Base-by-base conservation (phyloP, 2,113 vertebrate genomes). In the Mustela lutreola region DNA sequence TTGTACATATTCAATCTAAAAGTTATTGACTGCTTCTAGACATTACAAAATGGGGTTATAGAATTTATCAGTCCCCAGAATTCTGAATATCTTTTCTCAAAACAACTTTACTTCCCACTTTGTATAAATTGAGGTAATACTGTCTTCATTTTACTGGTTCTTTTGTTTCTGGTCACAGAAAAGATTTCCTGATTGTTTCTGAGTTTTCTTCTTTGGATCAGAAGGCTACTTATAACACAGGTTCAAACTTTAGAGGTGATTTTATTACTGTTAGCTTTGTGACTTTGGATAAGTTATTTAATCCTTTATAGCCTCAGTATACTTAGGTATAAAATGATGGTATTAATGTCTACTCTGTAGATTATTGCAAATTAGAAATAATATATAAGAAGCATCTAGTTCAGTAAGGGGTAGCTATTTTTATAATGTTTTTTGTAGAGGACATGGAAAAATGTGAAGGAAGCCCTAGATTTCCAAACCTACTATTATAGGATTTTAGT, bases 161-260 rank as follows among this genome's bases (percentile, higher is more conserved):
- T 92, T 96, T 96, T 92, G 42, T 90, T 96, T 97, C 56, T 76
- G 53, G 83, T 71, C 65, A 93, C 73, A 93, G 62, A 53, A 53
- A 83, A 73, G 36, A n/a, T 94, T 95, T 93, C 50, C 18, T n/a
- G n/a, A 0, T 78, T 94, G 65, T 50, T 76, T 58, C 45, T 83
- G 19, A 73, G 9, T 18, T 96, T 89, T 89, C 26, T 94, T 93
- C 39, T 92, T 97, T 87, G 22, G 19, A 94, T 8, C 75, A 80
- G 65, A 85, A 96, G 92, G 33, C 79, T 92, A 7, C 28, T 93
- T 96, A 50, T 15, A 79, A 75, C 56, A 26, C 58, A 88, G 88
- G 28, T 58, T 28, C 39, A 36, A 92, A 81, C 24, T 94, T 89
- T 26, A 86, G 10, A 94, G 56, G 5, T 76, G 9, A 42, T 86